Evolutionary conservation across 2,797 vertebrate species (phyloP).

Genomic region (Siniperca obscura): DNA sequence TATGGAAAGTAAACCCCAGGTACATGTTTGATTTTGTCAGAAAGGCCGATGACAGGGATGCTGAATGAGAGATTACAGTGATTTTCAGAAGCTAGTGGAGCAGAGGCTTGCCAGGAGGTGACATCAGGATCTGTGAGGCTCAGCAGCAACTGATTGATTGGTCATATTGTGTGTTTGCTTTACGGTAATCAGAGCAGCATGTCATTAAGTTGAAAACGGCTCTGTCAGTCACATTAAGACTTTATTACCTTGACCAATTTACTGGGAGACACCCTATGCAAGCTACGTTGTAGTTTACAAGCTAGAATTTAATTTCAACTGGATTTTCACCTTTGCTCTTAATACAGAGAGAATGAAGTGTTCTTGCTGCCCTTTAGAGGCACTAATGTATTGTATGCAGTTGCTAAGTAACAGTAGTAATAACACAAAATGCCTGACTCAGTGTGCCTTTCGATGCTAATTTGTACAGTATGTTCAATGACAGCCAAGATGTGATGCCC

Average conservation of each 20-base stretch:
- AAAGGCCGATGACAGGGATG: too few relatives aligned
- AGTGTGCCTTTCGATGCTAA: slow-evolving; percentile 21
- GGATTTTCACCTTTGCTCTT: not conserved
- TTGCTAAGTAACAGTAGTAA: slow-evolving; percentile 11
- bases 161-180: not conserved
- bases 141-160: too few relatives aligned
- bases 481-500: slow-evolving; percentile 32
- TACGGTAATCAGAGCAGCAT: too few relatives aligned
- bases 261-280: too few relatives aligned
- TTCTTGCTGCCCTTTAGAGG: not conserved
- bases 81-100: not conserved
- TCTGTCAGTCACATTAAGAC: too few relatives aligned
- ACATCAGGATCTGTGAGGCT: not conserved
- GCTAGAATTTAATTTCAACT: not conserved
- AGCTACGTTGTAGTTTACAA: not conserved
- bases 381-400: slow-evolving; percentile 15
- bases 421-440: slow-evolving; percentile 5
- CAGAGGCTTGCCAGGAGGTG: not conserved
- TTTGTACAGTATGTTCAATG: slow-evolving; percentile 52
- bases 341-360: not conserved
- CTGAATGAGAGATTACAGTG: too few relatives aligned
- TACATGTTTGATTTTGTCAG: not conserved
- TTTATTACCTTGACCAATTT: too few relatives aligned
- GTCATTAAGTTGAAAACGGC: too few relatives aligned
- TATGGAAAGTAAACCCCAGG: too few relatives aligned